Conservation (phyloP, 2,797 vertebrate genomes). For the Brachyalestes nurse region DNA sequence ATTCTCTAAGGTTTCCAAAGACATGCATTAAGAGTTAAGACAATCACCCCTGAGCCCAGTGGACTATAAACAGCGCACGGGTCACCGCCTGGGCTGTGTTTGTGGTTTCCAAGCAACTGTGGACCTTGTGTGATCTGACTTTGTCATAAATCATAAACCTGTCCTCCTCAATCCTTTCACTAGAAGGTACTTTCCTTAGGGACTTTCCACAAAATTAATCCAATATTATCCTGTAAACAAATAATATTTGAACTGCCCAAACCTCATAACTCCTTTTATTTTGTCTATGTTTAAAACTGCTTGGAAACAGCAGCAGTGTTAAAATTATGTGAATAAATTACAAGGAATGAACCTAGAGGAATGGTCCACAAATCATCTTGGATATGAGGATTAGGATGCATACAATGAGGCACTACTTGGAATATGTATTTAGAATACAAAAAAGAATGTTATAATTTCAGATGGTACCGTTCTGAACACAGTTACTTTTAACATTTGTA, state of each 20-base stretch:
- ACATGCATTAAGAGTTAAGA: constrained; percentile 9
- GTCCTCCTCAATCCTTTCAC: constrained; percentile 19
- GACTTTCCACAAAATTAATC: constrained; percentile 27
- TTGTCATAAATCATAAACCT: constrained; percentile 49
- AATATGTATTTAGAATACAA: too few relatives aligned
- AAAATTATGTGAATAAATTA: background rate
- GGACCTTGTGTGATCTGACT: constrained; percentile 43
- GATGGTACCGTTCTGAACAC: too few relatives aligned
- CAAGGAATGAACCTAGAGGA: background rate
- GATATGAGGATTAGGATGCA: too few relatives aligned
- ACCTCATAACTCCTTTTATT: background rate
- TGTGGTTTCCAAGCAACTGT: constrained; percentile 52
- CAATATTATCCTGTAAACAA: constrained; percentile 17
- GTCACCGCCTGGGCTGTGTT: constrained; percentile 36
- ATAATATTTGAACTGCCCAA: constrained; percentile 1
- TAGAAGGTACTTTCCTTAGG: constrained; percentile 9
- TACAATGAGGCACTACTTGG: too few relatives aligned
- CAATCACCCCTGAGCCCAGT: background rate
- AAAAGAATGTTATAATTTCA: too few relatives aligned
- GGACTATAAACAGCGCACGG: constrained; percentile 12
- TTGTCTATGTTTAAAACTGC: background rate
- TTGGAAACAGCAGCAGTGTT: background rate
- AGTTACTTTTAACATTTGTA: too few relatives aligned
- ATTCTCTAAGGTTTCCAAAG: background rate
- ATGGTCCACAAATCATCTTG: background rate